phyloP scores from a whole-genome alignment of 1,140 invertebrate genomes.

The Trachymyrmex cornetzi region DNA sequence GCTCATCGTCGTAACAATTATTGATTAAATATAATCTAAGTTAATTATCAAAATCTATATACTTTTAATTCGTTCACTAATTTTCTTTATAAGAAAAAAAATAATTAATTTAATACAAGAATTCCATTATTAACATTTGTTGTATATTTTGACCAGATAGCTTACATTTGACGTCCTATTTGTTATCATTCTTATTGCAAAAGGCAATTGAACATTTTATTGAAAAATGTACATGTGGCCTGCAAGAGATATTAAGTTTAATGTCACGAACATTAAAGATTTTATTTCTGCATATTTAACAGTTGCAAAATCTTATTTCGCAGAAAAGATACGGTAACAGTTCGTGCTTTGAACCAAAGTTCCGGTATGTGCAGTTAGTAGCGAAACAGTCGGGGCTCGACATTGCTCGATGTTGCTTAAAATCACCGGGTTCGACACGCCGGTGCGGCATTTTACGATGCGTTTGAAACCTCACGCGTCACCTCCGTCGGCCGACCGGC shows the following conservation, averaged over 20 bases:
- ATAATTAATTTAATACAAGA: background rate
- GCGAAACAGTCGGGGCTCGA: slow-evolving; percentile 20
- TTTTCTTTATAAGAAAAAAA: background rate
- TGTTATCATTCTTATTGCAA: background rate
- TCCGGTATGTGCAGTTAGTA: slow-evolving; percentile 23
- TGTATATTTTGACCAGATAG: background rate
- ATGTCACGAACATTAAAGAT: background rate
- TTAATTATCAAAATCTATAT: slow-evolving; percentile 5
- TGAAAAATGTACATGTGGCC: background rate
- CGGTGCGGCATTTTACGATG: slow-evolving; percentile 55
- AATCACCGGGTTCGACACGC: slow-evolving; percentile 44
- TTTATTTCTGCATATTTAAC: slow-evolving; percentile 12
- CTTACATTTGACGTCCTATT: background rate
- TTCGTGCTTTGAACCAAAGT: slow-evolving; percentile 38
- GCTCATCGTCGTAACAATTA: background rate
- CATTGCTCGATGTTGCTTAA: slow-evolving; percentile 27
- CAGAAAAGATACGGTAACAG: slow-evolving; percentile 11
- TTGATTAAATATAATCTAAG: background rate
- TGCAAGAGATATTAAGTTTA: background rate
- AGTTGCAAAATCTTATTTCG: slow-evolving; percentile 35
- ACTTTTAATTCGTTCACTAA: background rate
- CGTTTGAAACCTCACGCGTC: slow-evolving; percentile 67
- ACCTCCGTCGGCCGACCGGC: slow-evolving; percentile 32
- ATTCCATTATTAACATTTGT: background rate
- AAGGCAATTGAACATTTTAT: background rate